phyloP scores from a whole-genome alignment of 2,888 invertebrate genomes.

The Macrophya alboannulata region DNA sequence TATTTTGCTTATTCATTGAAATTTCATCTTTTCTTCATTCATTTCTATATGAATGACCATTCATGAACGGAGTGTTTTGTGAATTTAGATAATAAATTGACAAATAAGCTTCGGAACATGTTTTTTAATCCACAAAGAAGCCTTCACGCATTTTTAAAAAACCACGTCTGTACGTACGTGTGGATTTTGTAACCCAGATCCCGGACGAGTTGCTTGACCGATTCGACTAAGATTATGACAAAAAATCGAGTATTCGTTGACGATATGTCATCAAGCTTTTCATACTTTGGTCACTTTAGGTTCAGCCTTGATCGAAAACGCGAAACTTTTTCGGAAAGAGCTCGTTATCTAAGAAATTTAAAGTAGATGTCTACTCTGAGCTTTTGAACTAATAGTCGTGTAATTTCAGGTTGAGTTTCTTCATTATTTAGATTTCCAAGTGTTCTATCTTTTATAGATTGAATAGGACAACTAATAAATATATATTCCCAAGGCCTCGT shows the following conservation, averaged over 20 bases:
- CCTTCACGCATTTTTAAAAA: background rate
- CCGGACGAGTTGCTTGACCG: background rate
- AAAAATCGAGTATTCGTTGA: too few species aligned
- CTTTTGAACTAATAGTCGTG: background rate
- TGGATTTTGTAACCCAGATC: background rate
- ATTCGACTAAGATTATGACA: background rate
- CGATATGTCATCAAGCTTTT: too few species aligned
- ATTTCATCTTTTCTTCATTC: background rate
- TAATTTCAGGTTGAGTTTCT: background rate
- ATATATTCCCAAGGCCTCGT: background rate
- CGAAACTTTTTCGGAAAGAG: background rate
- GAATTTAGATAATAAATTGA: background rate
- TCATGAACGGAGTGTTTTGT: too few species aligned
- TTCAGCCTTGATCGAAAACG: too few species aligned
- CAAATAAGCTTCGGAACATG: background rate
- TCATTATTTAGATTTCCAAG: background rate
- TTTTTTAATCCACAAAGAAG: background rate
- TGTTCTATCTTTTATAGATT: background rate
- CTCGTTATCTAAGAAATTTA: background rate
- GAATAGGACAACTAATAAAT: background rate
- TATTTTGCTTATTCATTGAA: constrained; percentile 1
- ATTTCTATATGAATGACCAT: background rate
- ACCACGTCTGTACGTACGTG: background rate
- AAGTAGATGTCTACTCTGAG: background rate
- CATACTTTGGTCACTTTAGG: too few species aligned